Percentiles rank a stretch among this genome's conserved stretches.
phyloP scores from a whole-genome alignment of 2,113 vertebrate genomes.

The Probosciger aterrimus region DNA sequence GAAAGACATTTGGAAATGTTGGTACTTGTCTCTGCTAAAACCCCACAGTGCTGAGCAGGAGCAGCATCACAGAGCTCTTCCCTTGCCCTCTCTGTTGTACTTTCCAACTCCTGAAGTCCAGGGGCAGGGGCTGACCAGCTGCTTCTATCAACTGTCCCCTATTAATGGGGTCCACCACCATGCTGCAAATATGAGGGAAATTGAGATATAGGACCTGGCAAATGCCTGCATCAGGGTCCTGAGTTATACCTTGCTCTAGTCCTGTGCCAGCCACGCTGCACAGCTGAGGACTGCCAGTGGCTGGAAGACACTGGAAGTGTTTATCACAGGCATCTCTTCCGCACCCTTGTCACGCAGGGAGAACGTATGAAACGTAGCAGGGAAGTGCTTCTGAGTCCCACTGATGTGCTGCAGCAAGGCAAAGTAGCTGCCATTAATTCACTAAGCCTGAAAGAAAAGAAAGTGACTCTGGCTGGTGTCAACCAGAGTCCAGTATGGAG shows the following conservation, averaged over 20 bases:
- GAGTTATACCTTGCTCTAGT: neutral
- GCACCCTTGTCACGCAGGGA: accelerated
- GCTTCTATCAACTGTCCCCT: neutral
- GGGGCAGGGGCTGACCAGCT: neutral
- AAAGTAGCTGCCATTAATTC: neutral
- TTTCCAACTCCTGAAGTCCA: neutral
- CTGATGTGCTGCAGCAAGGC: neutral
- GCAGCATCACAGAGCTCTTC: neutral
- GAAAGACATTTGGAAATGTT: neutral
- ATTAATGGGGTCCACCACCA: neutral
- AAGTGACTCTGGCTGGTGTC: neutral
- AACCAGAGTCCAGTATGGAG: neutral
- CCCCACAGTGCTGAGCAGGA: neutral
- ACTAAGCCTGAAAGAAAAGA: neutral
- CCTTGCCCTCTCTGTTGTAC: neutral
- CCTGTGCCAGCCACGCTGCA: accelerated
- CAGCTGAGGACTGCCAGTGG: neutral
- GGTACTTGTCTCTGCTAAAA: neutral
- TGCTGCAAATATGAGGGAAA: neutral
- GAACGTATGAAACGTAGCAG: neutral
- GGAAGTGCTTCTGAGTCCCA: neutral
- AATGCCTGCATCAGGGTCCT: neutral
- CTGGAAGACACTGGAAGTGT: neutral
- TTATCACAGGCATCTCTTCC: neutral
- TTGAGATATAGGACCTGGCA: neutral